A percentile compares a stretch with the other conserved stretches of the same genome.
Conservation (phyloP, 2,113 vertebrate genomes). For the Notarius lentiginosus region DNA sequence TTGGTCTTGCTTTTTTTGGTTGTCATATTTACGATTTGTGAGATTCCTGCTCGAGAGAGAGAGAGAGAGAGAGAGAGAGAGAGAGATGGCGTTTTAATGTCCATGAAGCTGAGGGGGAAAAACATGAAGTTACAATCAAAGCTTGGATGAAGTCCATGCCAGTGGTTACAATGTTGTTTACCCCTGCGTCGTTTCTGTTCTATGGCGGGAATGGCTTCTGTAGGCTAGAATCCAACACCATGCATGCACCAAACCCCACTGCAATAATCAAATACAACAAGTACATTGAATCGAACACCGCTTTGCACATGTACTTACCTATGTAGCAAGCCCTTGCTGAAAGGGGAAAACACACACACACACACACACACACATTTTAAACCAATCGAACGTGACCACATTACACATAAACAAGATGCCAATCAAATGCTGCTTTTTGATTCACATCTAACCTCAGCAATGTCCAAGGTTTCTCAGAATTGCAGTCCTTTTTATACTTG, state of each 20-base stretch:
- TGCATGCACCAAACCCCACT: conserved; percentile 46
- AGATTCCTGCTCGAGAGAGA: conserved; percentile 76
- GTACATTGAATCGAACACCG: conserved; percentile 71
- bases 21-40: conserved; percentile 81
- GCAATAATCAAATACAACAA: conserved; percentile 59
- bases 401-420: conserved; percentile 41
- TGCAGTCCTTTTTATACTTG: conserved; percentile 93
- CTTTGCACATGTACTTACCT: conserved; percentile 83
- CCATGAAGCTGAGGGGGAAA: conserved; percentile 64
- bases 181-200: conserved; percentile 17
- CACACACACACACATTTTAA: conserved; percentile 65
- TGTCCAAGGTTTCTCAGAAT: conserved; percentile 90
- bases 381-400: conserved; percentile 46
- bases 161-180: conserved; percentile 28
- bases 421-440: conserved; percentile 58
- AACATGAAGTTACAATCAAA: conserved; percentile 28
- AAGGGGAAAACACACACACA: conserved; percentile 64
- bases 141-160: conserved; percentile 18
- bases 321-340: conserved; percentile 73
- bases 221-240: conserved; percentile 31
- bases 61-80: conserved; percentile 56
- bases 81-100: conserved; percentile 68
- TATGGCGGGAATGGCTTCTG: conserved; percentile 41
- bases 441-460: conserved; percentile 75
- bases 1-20: conserved; percentile 75